These are phyloP conservation scores for Toxostoma redivivum DNA, from an alignment of 2,113 vertebrate species.

Conservation along the genomic window DNA sequence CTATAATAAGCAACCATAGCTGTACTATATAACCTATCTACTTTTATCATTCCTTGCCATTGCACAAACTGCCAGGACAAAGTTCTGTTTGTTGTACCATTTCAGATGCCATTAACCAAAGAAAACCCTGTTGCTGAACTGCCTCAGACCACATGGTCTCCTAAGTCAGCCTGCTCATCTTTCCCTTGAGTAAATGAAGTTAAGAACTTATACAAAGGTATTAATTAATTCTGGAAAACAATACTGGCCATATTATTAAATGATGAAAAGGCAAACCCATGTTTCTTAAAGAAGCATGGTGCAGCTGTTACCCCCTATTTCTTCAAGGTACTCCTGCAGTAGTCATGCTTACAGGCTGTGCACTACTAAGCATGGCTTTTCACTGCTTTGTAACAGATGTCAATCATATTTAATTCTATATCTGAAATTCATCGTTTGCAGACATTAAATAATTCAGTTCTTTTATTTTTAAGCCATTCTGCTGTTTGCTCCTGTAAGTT, in stretches of 20 bases:
- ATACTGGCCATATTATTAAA: neutral
- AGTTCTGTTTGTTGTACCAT: neutral
- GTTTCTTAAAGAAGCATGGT: neutral
- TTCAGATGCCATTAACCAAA: neutral
- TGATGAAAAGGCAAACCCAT: neutral
- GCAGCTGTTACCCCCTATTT: neutral
- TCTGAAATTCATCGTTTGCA: neutral
- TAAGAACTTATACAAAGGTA: neutral
- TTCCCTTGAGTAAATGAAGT: neutral
- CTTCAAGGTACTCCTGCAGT: neutral
- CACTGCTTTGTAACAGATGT: neutral
- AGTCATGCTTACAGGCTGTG: neutral
- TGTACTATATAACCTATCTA: neutral
- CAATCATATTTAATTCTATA: neutral
- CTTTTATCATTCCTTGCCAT: neutral
- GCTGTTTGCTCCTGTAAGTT: neutral
- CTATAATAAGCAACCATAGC: neutral
- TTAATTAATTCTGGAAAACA: neutral
- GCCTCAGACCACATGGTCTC: neutral
- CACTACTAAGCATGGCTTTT: neutral
- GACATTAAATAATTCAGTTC: neutral
- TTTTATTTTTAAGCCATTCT: constrained; percentile 13
- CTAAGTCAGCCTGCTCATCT: neutral
- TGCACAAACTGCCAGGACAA: neutral
- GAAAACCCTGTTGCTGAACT: neutral